Conservation (phyloP, 2,797 vertebrate genomes). For the Peromyscus aztecus region DNA sequence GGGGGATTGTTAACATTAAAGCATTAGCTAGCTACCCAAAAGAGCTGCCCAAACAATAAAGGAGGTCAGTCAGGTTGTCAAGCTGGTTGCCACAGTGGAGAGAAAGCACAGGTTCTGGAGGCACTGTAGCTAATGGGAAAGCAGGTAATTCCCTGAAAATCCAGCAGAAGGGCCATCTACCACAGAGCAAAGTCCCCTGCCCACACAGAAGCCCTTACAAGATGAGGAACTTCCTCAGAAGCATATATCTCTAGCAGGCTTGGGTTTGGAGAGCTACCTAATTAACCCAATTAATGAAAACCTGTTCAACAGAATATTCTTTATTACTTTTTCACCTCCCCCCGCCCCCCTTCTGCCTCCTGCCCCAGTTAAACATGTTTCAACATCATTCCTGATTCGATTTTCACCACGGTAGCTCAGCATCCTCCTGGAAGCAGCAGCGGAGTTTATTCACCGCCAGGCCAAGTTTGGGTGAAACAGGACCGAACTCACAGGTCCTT, state of each 20-base stretch:
- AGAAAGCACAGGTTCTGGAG: conserved; percentile 47
- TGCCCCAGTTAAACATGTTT: conserved; percentile 46
- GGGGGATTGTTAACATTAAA: conserved; percentile 47
- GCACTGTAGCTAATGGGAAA: conserved; percentile 46
- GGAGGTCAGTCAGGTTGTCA: conserved; percentile 60
- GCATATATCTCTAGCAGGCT: neutral
- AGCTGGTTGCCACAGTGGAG: conserved; percentile 63
- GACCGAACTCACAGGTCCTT: neutral
- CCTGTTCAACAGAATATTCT: conserved; percentile 32
- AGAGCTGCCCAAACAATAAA: conserved; percentile 46
- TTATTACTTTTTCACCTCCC: conserved; percentile 66
- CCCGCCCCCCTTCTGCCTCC: conserved; percentile 39
- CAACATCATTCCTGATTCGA: neutral
- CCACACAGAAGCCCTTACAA: conserved; percentile 10
- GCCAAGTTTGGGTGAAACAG: neutral
- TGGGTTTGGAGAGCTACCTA: conserved; percentile 20
- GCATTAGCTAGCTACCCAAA: conserved; percentile 47
- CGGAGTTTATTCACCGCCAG: neutral
- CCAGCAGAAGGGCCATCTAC: neutral
- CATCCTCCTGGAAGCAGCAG: neutral
- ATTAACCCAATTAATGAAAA: conserved; percentile 73
- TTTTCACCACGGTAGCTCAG: conserved; percentile 18
- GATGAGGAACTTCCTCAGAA: neutral
- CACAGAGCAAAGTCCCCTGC: neutral
- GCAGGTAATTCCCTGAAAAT: conserved; percentile 11